These are phyloP conservation scores for Hyles vespertilio DNA, from an alignment of 1,140 invertebrate genomes.

Conservation along the genomic window DNA sequence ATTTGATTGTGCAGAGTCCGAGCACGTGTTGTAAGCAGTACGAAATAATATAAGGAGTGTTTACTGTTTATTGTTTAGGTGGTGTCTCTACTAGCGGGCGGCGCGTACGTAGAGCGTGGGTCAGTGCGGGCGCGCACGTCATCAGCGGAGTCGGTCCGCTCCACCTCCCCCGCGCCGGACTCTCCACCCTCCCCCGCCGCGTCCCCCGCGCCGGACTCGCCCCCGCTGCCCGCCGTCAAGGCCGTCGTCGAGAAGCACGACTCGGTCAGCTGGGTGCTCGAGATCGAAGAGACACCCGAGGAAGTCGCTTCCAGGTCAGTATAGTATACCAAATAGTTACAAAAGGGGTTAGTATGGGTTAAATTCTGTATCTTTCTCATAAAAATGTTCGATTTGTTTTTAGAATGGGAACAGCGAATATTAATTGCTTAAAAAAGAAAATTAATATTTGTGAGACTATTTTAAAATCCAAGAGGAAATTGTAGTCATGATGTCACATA, in stretches of 20 bases:
- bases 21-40: too few species aligned
- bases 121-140: slow-evolving; percentile 53
- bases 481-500: too few species aligned
- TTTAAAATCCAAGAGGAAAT: too few species aligned
- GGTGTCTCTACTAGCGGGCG: slow-evolving; percentile 57
- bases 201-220: slow-evolving; percentile 49
- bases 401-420: too few species aligned
- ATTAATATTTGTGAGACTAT: too few species aligned
- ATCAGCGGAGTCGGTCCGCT: slow-evolving; percentile 47
- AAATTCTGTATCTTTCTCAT: too few species aligned
- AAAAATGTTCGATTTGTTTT: too few species aligned
- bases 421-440: too few species aligned
- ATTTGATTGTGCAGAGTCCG: too few species aligned
- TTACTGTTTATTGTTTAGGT: slow-evolving; percentile 40
- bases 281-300: slow-evolving; percentile 83
- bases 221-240: slow-evolving; percentile 82
- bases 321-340: too few species aligned
- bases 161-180: slow-evolving; percentile 75
- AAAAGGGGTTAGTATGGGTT: too few species aligned
- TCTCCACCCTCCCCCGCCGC: slow-evolving; percentile 69
- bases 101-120: slow-evolving; percentile 54
- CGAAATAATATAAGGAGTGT: too few species aligned
- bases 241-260: slow-evolving; percentile 88
- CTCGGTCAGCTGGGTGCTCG: slow-evolving; percentile 88
- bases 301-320: slow-evolving; percentile 75